Base-by-base conservation (phyloP, 2,888 invertebrate species). In the Epirrita christyi region DNA sequence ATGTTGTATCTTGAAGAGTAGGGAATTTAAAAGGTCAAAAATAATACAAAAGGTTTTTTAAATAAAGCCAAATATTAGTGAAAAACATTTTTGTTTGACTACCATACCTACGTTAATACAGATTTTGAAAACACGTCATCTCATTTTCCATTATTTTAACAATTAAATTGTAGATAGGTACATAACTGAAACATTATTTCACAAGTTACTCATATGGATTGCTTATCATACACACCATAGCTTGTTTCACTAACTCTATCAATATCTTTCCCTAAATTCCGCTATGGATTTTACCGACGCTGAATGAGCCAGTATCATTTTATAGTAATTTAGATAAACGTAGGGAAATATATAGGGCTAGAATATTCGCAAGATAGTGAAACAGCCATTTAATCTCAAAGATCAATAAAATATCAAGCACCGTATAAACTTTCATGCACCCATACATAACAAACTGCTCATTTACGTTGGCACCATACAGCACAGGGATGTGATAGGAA, bases 401-500 rank as follows among this genome's bases (percentile, higher is more conserved):
- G 69, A 73, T 72, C 65, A 66, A 68, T 68, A 69, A 67, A 70
- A 64, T 70, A 66, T 59, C 55, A 70, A 71, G 76, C 68, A 70
- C 70, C 68, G 70, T 72, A 71, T 66, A 72, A 63, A 68, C 63
- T 59, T 72, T 61, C 71, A 73, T 69, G 72, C 74, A 74, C 69
- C 61, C 67, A 73, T 64, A 68, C 68, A 65, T 57, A 63, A 60
- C 59, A 70, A 68, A 78, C 59, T 66, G 67, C 62, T 71, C 58
- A 71, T 63, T 71, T 73, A 78, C 71, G 71, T 83, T 84, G 85
- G 85, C 84, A 85, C 85, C 83, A 70, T 76, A 75, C 77, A 81
- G 79, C 76, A 82, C 76, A 21, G 72, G 75, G 69, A 71, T 62
- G 63, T 68, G 50, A 68, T 70, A 72, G 70, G 65, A 72, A 76